A percentile compares a stretch with the other conserved stretches of the same genome.
phyloP scores from a whole-genome alignment of 2,888 invertebrate species.

The Linyphia triangularis region DNA sequence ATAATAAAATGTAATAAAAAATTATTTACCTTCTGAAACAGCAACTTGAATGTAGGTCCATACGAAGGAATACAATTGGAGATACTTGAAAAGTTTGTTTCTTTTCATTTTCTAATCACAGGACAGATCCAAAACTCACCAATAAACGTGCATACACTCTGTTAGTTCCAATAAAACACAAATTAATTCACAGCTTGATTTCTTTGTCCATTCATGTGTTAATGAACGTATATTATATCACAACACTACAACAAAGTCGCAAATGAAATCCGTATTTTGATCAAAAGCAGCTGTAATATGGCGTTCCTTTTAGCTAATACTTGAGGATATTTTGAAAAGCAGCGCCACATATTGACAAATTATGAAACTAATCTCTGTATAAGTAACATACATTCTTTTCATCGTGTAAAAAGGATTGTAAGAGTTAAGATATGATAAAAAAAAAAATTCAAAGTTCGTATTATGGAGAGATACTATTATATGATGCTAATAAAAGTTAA shows the following conservation, averaged over 20 bases:
- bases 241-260: not conserved
- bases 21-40: not conserved
- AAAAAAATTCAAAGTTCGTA: no score
- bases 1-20: not conserved
- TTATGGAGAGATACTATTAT: no score
- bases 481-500: not conserved
- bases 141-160: not conserved
- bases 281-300: not conserved
- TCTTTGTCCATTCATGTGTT: not conserved
- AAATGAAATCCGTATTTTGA: no score
- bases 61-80: not conserved
- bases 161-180: no score
- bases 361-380: slow-evolving; percentile 7
- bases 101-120: not conserved
- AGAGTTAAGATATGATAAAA: no score
- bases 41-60: not conserved
- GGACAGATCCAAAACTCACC: not conserved
- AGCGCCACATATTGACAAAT: slow-evolving; percentile 59
- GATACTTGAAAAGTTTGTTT: not conserved
- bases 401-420: not conserved
- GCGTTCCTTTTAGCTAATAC: not conserved
- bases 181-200: no score
- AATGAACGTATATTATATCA: not conserved
- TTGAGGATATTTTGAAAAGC: slow-evolving; percentile 8
- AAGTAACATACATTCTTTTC: not conserved